Evolutionary conservation across 2,113 vertebrate species (phyloP).

Genomic region (Leptosomus discolor): DNA sequence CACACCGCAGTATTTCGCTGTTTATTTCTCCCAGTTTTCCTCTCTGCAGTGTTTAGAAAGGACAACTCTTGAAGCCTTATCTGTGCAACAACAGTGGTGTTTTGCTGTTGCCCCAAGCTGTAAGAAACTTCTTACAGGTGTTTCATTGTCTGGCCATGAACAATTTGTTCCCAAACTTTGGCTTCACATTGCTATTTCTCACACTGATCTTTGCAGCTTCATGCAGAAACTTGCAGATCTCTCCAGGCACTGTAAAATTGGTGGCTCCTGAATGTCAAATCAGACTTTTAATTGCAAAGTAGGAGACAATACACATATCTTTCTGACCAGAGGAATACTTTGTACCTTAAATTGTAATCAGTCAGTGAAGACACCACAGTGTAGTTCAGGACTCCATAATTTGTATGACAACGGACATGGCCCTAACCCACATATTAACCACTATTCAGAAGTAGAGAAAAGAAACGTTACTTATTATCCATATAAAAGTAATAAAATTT

Average conservation of each 20-base stretch:
- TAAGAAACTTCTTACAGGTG: neutral
- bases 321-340: neutral
- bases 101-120: neutral
- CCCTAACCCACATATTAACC: neutral
- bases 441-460: neutral
- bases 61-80: neutral
- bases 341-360: neutral
- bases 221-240: rapidly evolving
- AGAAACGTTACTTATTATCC: neutral
- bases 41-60: neutral
- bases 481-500: neutral
- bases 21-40: neutral
- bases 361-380: neutral
- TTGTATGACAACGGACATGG: neutral
- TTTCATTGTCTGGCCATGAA: neutral
- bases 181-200: neutral
- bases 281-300: neutral
- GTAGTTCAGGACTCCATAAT: neutral
- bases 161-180: neutral
- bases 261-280: neutral
- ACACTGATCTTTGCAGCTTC: neutral
- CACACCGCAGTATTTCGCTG: rapidly evolving
- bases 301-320: neutral
- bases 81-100: neutral
- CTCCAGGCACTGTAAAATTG: neutral